A percentile compares a stretch with the other conserved stretches of the same genome.
These are phyloP conservation scores for Abscondita cerata DNA, from an alignment of 2,888 invertebrate genomes.

Conservation along the genomic window DNA sequence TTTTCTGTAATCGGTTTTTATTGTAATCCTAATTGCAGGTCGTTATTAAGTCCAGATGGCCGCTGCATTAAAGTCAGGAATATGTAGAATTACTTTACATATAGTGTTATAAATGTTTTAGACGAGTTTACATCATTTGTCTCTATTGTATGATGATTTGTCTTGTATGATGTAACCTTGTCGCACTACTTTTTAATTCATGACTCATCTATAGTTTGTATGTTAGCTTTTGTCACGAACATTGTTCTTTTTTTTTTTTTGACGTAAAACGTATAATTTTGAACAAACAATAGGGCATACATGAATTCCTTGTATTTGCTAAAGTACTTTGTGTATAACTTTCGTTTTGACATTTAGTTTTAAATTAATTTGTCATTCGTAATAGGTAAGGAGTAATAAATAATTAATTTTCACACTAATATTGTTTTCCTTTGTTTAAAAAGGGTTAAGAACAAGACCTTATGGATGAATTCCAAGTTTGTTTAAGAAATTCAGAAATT, in stretches of 20 bases:
- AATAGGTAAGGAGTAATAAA: conserved; percentile 47
- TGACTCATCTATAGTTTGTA: conserved; percentile 28
- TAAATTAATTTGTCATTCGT: conserved; percentile 33
- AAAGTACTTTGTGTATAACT: conserved; percentile 22
- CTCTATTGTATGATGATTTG: conserved; percentile 17
- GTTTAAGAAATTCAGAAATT: conserved; percentile 45
- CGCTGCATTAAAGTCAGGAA: conserved; percentile 38
- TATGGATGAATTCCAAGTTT: conserved; percentile 73
- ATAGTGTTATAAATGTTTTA: conserved; percentile 30
- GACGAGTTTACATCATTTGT: conserved; percentile 34
- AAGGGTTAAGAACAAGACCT: conserved; percentile 85
- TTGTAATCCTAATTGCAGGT: conserved; percentile 58
- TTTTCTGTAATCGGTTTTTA: conserved; percentile 46
- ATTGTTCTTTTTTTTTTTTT: background rate
- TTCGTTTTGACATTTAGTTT: conserved; percentile 27
- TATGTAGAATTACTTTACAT: conserved; percentile 30
- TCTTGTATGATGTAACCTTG: conserved; percentile 33
- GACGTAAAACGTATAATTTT: background rate
- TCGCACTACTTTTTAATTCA: conserved; percentile 27
- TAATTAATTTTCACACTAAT: conserved; percentile 62
- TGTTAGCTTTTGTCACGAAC: conserved; percentile 18
- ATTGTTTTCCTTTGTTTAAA: conserved; percentile 80
- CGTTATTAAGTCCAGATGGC: conserved; percentile 47
- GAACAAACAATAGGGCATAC: conserved; percentile 10
- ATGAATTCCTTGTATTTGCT: conserved; percentile 17